phyloP scores from a whole-genome alignment of 2,113 vertebrate species.

The Morone saxatilis region DNA sequence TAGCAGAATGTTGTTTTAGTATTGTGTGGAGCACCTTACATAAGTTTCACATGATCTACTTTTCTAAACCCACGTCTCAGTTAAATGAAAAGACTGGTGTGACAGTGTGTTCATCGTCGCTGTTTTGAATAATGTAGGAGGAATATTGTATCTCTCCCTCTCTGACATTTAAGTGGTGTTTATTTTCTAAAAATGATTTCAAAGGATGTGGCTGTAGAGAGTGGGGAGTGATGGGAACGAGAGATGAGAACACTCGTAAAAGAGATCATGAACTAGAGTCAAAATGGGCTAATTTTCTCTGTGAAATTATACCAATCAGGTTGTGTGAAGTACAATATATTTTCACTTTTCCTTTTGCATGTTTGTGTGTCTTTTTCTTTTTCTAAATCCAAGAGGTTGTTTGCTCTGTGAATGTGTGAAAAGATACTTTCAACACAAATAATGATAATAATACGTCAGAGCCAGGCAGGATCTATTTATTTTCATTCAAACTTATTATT shows the following conservation, averaged over 20 bases:
- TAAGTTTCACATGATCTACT: conserved; percentile 63
- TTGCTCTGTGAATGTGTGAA: conserved; percentile 15
- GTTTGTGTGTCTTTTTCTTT: not conserved
- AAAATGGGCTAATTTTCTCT: not conserved
- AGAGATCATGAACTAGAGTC: not conserved
- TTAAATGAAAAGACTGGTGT: conserved; percentile 39
- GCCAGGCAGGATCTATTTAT: not conserved
- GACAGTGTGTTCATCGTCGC: conserved; percentile 32
- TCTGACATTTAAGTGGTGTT: conserved; percentile 46
- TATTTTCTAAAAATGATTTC: conserved; percentile 40
- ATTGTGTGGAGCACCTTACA: conserved; percentile 61
- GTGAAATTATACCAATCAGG: not conserved
- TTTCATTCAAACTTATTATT: conserved; percentile 45
- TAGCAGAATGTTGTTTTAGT: conserved; percentile 50
- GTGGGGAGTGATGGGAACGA: conserved; percentile 13
- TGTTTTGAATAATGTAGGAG: conserved; percentile 74
- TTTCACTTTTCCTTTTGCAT: not conserved
- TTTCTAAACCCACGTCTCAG: conserved; percentile 59
- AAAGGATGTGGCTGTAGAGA: conserved; percentile 8
- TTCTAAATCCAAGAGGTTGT: not conserved
- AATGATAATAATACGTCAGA: not conserved
- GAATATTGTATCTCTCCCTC: conserved; percentile 54
- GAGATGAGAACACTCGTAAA: not conserved
- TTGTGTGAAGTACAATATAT: not conserved
- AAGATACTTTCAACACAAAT: conserved; percentile 3